Percentiles rank a stretch among this genome's conserved stretches.
Evolutionary conservation across 2,797 vertebrate species (phyloP).

Genomic region (Cetoscarus ocellatus): DNA sequence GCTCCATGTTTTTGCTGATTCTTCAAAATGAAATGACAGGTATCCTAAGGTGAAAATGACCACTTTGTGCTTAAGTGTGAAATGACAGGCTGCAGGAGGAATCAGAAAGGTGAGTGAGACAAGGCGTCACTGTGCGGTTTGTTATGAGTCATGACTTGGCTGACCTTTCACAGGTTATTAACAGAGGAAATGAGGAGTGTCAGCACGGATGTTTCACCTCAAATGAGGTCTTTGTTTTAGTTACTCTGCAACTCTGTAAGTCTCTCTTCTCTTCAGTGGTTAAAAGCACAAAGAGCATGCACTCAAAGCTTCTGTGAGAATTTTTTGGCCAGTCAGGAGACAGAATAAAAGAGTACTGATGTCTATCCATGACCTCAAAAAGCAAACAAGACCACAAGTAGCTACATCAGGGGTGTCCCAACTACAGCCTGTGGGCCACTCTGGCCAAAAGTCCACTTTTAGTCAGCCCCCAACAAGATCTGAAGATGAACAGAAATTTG

Average conservation of each 20-base stretch:
- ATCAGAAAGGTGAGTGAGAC: slow-evolving; percentile 5
- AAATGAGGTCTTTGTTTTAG: not conserved
- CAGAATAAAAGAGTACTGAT: too few relatives aligned
- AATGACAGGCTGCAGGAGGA: slow-evolving; percentile 5
- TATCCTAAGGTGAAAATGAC: not conserved
- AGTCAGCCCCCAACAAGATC: too few relatives aligned
- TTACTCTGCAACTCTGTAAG: not conserved
- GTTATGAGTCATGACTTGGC: slow-evolving; percentile 14
- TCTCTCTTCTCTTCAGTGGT: not conserved
- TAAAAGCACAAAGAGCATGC: not conserved
- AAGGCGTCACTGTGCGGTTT: slow-evolving; percentile 1
- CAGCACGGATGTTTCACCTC: slow-evolving; percentile 4
- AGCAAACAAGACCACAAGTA: too few relatives aligned
- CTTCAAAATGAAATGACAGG: slow-evolving; percentile 13
- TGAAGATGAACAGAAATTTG: too few relatives aligned
- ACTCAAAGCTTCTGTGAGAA: too few relatives aligned
- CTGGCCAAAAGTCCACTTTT: too few relatives aligned
- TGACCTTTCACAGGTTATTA: slow-evolving; percentile 23
- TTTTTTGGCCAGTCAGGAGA: too few relatives aligned
- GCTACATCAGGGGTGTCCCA: too few relatives aligned
- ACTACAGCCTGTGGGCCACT: too few relatives aligned
- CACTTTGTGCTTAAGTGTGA: not conserved
- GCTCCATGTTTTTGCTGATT: slow-evolving; percentile 30
- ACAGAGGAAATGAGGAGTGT: not conserved
- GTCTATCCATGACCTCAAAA: too few relatives aligned